Evolutionary conservation across 2,888 invertebrate species (phyloP).

Genomic region (Marasmarcha lunaedactyla): DNA sequence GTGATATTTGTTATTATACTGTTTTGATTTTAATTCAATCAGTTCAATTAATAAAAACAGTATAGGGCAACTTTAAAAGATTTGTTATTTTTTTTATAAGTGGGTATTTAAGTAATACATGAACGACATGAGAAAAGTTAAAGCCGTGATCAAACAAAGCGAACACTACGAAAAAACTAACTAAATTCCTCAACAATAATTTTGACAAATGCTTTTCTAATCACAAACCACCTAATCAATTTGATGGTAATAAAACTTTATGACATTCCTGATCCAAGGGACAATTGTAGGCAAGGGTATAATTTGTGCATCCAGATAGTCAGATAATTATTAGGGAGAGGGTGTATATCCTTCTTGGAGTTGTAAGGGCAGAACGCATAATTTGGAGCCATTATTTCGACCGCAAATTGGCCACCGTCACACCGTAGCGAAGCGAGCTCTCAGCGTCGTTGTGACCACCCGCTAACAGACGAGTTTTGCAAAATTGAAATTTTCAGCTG

Average conservation of each 20-base stretch:
- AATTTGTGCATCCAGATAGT: constrained; percentile 58
- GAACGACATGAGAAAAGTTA: too few species aligned
- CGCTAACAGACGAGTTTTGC: not conserved
- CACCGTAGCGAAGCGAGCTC: constrained; percentile 24
- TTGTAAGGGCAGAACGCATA: constrained; percentile 49
- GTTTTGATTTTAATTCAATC: too few species aligned
- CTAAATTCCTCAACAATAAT: too few species aligned
- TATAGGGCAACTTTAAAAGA: too few species aligned
- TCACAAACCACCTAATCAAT: constrained; percentile 2
- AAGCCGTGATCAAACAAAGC: too few species aligned
- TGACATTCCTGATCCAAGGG: constrained; percentile 19
- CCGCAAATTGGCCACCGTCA: constrained; percentile 46
- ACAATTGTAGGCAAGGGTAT: constrained; percentile 32
- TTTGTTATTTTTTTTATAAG: too few species aligned
- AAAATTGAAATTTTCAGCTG: too few species aligned
- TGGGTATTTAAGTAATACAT: too few species aligned
- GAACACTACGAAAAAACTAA: too few species aligned
- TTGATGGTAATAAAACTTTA: constrained; percentile 8
- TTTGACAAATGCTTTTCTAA: too few species aligned
- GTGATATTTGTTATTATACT: too few species aligned
- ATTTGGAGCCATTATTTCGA: constrained; percentile 61
- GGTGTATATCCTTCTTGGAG: constrained; percentile 6
- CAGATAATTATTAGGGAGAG: constrained; percentile 55
- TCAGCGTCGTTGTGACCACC: not conserved
- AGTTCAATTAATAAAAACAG: too few species aligned